A percentile compares a stretch with the other conserved stretches of the same genome.
These are phyloP conservation scores for Chironomus tentans DNA, from an alignment of 2,888 invertebrate species.

Conservation along the genomic window DNA sequence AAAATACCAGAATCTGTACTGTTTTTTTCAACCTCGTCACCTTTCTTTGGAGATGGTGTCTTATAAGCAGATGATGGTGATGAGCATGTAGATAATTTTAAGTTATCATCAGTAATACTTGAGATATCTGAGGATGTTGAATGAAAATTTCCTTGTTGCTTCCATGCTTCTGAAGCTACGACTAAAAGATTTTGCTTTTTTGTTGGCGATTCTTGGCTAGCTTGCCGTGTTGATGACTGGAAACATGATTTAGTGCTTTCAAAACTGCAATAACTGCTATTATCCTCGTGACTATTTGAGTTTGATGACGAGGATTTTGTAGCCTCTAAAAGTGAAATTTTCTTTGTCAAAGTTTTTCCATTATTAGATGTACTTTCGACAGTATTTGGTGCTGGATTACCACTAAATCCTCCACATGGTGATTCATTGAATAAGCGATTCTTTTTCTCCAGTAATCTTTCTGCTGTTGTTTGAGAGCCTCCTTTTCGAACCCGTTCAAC, in stretches of 20 bases:
- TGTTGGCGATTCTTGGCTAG: constrained; percentile 30
- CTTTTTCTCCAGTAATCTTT: constrained; percentile 66
- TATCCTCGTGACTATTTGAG: constrained; percentile 26
- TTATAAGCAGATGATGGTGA: constrained; percentile 10
- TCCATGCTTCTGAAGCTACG: constrained; percentile 17
- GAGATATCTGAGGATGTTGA: constrained; percentile 28
- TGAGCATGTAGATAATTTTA: constrained; percentile 2
- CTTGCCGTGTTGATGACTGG: constrained; percentile 33
- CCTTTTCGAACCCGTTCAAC: constrained; percentile 66
- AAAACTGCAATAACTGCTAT: constrained; percentile 26
- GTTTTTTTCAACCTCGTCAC: background rate
- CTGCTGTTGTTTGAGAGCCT: constrained; percentile 51
- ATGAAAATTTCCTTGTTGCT: constrained; percentile 21
- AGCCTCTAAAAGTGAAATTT: constrained; percentile 17
- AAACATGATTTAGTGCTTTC: constrained; percentile 30
- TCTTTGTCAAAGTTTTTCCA: constrained; percentile 15
- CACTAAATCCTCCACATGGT: constrained; percentile 19
- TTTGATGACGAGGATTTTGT: constrained; percentile 15
- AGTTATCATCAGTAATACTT: constrained; percentile 24
- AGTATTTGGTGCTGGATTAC: no score
- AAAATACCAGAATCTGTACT: constrained; percentile 25
- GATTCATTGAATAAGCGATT: constrained; percentile 35
- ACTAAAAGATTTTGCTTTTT: constrained; percentile 29
- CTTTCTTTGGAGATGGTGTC: constrained; percentile 14
- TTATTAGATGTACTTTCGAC: background rate